Conservation (phyloP, 2,113 vertebrate genomes). For the Amphiprion percula region DNA sequence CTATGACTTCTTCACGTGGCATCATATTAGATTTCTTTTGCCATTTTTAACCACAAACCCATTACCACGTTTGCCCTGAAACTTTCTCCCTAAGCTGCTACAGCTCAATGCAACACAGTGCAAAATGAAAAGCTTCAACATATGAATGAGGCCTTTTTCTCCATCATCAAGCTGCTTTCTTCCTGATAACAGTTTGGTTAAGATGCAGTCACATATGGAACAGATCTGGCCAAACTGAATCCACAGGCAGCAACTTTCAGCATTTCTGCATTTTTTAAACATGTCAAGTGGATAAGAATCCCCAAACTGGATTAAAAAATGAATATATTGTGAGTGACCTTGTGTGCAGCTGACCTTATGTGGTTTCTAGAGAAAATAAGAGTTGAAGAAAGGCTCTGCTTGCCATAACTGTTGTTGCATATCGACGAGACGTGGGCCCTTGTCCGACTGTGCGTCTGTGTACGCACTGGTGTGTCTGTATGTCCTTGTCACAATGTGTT, state of each 20-base stretch:
- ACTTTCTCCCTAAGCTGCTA: neutral
- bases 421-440: constrained; percentile 11
- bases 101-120: neutral
- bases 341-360: constrained; percentile 24
- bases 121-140: neutral
- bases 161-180: neutral
- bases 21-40: neutral
- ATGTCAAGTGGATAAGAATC: neutral
- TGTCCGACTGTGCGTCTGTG: constrained; percentile 13
- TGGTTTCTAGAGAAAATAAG: constrained; percentile 31
- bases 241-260: neutral
- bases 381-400: constrained; percentile 42
- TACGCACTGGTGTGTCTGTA: constrained; percentile 41
- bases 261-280: neutral
- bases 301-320: neutral
- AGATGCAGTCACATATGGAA: neutral
- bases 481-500: constrained; percentile 78
- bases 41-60: neutral
- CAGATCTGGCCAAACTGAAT: neutral
- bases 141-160: neutral
- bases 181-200: neutral
- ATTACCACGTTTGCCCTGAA: neutral
- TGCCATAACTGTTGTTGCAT: constrained; percentile 37
- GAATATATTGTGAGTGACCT: neutral
- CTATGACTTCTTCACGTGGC: neutral